Evolutionary conservation across 2,113 vertebrate genomes (phyloP).

Genomic region (Mellivora capensis): DNA sequence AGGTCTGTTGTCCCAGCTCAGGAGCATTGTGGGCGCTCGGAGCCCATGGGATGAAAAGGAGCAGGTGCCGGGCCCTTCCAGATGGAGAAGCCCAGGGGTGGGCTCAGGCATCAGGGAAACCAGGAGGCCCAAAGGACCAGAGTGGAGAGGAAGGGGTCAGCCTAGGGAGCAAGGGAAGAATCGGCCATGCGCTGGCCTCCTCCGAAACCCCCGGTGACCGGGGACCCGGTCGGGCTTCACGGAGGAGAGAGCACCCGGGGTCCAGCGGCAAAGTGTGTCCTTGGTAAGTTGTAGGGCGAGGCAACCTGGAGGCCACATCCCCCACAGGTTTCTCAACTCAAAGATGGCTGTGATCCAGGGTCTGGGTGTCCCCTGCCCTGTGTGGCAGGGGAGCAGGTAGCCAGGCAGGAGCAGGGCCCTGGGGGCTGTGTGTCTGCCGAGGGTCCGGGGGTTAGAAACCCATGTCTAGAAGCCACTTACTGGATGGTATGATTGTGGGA

Average conservation of each 20-base stretch:
- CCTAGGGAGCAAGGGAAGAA: accelerated
- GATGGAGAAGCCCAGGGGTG: not conserved
- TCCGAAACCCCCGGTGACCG: accelerated
- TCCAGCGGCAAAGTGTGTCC: accelerated
- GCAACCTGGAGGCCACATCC: not conserved
- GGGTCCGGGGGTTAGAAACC: accelerated
- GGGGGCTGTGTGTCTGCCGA: accelerated
- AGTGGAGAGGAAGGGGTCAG: too few species aligned
- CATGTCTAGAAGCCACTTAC: accelerated
- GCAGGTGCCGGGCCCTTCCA: not conserved
- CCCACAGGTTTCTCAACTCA: not conserved
- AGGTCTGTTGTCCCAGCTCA: not conserved
- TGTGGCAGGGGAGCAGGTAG: not conserved
- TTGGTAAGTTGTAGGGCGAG: not conserved
- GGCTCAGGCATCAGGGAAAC: not conserved
- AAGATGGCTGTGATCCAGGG: not conserved
- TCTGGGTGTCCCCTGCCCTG: not conserved
- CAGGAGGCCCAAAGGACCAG: too few species aligned
- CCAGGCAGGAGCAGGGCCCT: not conserved
- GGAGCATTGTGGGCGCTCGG: accelerated
- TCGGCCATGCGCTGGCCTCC: not conserved
- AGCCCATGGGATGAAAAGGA: not conserved
- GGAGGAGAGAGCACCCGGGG: too few species aligned
- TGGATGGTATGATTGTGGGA: not conserved
- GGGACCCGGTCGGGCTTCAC: too few species aligned